Percentiles rank a stretch among this genome's conserved stretches.
These are phyloP conservation scores for Carabus problematicus DNA, from an alignment of 2,888 invertebrate genomes.

Conservation along the genomic window DNA sequence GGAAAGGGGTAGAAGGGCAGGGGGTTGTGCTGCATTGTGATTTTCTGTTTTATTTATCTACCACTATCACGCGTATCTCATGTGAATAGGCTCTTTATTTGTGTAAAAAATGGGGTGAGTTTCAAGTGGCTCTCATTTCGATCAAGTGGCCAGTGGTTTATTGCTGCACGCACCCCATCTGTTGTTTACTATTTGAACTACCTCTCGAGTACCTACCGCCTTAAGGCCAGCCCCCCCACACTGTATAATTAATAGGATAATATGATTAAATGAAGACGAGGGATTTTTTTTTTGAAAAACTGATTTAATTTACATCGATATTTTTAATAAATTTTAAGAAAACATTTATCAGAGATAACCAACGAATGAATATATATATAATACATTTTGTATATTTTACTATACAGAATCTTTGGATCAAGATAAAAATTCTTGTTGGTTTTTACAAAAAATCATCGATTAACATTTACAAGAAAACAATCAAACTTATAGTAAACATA, in stretches of 20 bases:
- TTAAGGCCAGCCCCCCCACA: conserved; percentile 8
- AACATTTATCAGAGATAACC: conserved; percentile 41
- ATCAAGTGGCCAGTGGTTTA: conserved; percentile 39
- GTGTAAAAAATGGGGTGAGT: conserved; percentile 35
- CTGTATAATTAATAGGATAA: conserved; percentile 4
- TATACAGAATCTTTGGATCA: conserved; percentile 42
- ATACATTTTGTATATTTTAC: conserved; percentile 37
- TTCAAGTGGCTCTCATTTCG: conserved; percentile 34
- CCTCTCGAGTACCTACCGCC: conserved; percentile 6
- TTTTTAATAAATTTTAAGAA: conserved; percentile 43
- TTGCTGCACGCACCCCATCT: conserved; percentile 37
- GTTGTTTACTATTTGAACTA: conserved; percentile 29
- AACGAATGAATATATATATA: conserved; percentile 35
- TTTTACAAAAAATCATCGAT: conserved; percentile 14
- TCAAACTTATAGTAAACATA: conserved; percentile 18
- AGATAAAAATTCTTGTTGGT: conserved; percentile 25
- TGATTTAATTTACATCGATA: conserved; percentile 42
- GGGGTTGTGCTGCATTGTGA: conserved; percentile 8
- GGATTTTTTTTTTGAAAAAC: conserved; percentile 31
- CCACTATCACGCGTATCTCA: conserved; percentile 19
- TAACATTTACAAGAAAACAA: conserved; percentile 18
- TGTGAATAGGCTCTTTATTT: conserved; percentile 21
- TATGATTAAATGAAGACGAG: conserved; percentile 1
- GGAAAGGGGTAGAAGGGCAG: neutral
- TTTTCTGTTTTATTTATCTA: conserved; percentile 37